Percentiles rank a stretch among this genome's conserved stretches.
Conservation (phyloP, 37 sponge, comb jelly and placozoan genomes). For the Theonella swinhoei region DNA sequence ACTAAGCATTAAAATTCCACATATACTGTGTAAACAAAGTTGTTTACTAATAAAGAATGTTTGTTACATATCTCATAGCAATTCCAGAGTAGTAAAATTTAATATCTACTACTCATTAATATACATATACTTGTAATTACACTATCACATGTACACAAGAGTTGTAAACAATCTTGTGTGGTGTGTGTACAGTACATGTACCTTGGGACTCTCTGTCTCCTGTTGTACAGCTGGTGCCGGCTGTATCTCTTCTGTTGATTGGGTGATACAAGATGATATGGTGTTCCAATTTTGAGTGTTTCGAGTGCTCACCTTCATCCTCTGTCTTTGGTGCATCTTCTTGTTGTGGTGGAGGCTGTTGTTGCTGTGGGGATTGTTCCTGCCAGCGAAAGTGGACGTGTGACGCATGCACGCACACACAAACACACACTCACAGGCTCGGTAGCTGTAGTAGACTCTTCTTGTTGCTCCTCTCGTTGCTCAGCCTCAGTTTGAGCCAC, state of each 20-base stretch:
- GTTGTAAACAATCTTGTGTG: too few species aligned
- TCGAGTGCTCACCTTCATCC: slow-evolving; percentile 9
- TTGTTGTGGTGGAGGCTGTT: neutral
- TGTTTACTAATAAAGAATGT: too few species aligned
- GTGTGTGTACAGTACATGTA: too few species aligned
- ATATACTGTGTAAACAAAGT: too few species aligned
- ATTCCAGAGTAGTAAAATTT: too few species aligned
- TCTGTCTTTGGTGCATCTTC: neutral
- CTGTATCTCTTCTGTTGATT: neutral
- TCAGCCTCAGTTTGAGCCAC: neutral
- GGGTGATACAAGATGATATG: neutral
- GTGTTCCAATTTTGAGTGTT: neutral
- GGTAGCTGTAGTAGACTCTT: neutral
- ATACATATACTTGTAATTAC: too few species aligned
- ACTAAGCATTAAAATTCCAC: neutral
- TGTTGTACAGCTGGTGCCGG: neutral
- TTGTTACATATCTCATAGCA: too few species aligned
- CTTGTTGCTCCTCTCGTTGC: neutral
- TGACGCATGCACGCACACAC: neutral
- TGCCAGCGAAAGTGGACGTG: neutral
- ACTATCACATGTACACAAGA: too few species aligned
- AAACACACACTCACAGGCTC: neutral
- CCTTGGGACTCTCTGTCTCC: neutral
- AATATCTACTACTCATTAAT: too few species aligned
- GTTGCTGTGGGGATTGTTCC: too few species aligned